These are phyloP conservation scores for Drosophila funebris DNA, from an alignment of 1,140 invertebrate species.

Conservation along the genomic window DNA sequence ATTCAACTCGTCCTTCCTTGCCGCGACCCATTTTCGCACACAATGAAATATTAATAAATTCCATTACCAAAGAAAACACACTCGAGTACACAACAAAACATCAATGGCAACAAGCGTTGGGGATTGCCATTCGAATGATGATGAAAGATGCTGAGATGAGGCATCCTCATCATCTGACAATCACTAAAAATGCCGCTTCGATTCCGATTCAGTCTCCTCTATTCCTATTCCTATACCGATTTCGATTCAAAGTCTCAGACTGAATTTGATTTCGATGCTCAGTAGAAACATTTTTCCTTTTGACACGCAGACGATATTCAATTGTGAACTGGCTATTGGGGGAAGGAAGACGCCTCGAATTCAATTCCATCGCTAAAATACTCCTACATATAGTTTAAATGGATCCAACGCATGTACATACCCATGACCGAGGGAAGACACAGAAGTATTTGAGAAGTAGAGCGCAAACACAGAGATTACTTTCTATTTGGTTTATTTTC, in stretches of 20 bases:
- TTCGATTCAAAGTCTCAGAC: conserved; percentile 15
- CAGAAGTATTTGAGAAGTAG: not conserved
- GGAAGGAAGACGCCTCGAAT: conserved; percentile 37
- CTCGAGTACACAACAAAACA: conserved; percentile 79
- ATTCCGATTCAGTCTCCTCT: conserved; percentile 26
- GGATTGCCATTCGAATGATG: conserved; percentile 18
- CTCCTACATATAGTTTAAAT: conserved; percentile 11
- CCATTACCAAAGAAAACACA: conserved; percentile 81
- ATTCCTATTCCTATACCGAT: conserved; percentile 19
- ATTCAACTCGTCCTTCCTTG: not conserved
- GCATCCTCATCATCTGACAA: conserved; percentile 39
- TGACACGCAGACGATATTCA: conserved; percentile 76
- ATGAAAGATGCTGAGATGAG: conserved; percentile 20
- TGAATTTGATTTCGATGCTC: conserved; percentile 43
- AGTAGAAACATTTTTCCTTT: conserved; percentile 61
- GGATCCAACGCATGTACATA: conserved; percentile 29
- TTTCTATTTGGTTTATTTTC: not conserved
- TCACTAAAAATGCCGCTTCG: conserved; percentile 59
- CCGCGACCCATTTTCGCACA: conserved; percentile 42
- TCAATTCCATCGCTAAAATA: conserved; percentile 55
- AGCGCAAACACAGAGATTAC: too few species aligned
- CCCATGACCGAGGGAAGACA: conserved; percentile 8
- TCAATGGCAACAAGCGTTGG: conserved; percentile 63
- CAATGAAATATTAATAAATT: conserved; percentile 83
- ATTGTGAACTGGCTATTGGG: conserved; percentile 54